Base-by-base conservation (phyloP, 2,888 invertebrate genomes). In the Aleiodes alternator region DNA sequence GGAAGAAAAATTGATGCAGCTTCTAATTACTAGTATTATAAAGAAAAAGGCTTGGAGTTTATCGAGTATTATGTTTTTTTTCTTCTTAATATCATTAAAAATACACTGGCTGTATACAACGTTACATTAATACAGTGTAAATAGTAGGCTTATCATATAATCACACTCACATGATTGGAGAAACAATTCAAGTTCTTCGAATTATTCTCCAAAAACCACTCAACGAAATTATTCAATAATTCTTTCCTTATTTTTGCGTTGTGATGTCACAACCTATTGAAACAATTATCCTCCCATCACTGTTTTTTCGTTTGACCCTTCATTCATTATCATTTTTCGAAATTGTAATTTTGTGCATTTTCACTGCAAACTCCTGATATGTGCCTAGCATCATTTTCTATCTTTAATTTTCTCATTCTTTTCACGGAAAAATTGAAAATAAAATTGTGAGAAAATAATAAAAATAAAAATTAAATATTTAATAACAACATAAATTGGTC, bases 61-160 rank as follows among this genome's bases (percentile, higher is more conserved):
- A n/a, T 66, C 55, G 72, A 78, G 69, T 78, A 75, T 72, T 77
- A 73, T 66, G 64, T 66, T 64, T 43, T 64, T 68, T 29, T 68
- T 77, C 6, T 34, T 34, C 34, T 34, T 78, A 80, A 80, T 80
- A 78, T 80, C 59, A 69, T 78, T 81, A 79, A 77, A 79, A 82
- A 81, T 81, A 79, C 81, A 79, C 75, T 80, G 80, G 78, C 80
- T 79, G 76, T 80, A 76, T 82, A 81, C 64, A 72, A 66, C 75
- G 50, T 71, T 66, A 75, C 57, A 71, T 75, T 23, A 75, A 75
- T 64, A 71, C 38, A 64, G 66, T 56, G 70, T 71, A 64, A 74
- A 61, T 69, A 73, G 34, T 69, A 53, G 38, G 57, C 57, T 57
- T 53, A 69, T 34, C 12, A 59, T 51, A 48, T 71, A 53, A 51